Base-by-base conservation (phyloP, 2,797 vertebrate species). In the Rhynchotus rufescens region DNA sequence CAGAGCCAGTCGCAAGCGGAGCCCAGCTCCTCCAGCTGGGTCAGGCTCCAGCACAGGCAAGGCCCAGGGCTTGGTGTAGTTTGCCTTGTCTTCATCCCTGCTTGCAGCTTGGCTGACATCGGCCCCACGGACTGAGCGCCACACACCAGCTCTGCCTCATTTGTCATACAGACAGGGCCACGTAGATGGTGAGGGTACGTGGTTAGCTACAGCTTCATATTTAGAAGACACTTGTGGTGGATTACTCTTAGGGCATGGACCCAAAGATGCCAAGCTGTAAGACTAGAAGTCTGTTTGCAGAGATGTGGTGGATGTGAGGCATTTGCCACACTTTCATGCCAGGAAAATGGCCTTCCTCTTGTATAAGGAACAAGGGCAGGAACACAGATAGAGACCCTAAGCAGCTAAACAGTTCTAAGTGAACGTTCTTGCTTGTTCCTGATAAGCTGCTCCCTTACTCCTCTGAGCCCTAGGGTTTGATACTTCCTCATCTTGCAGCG, bases 171-270 rank as follows among this genome's bases (percentile, higher is more conserved):
- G 71, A 16, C 64, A 42, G 25, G 45, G 79, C 54, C 60, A 51
- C 12, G 4, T 4, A 9, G 7, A 2, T 28, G 0, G 0, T 4
- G 28, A 54, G 6, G 0, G 1, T 34, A 13, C 44, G 11, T 38
- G 0, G 0, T 9, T 60, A 69, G 32, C 62, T 54, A 47, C 44
- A 49, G 80, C n/a, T 86, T 49, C 75, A 7, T 15, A 42, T 56
- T 36, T 25, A 19, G 19, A 16, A 0, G 6, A 11, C 59, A 59
- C 65, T 65, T 0, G 0, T 51, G 19, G 66, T 2, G 26, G 15
- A 59, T 62, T 60, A 5, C 22, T 49, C 51, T 45, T 86, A 89
- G 62, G 60, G 19, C 80, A 75, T 0, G 3, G 20, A 73, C 42
- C 38, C 38, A 56, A 74, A 30, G 42, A 2, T 32, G 51, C 26